Conservation (phyloP, 2,888 invertebrate genomes). For the Sclerodermus sp. region DNA sequence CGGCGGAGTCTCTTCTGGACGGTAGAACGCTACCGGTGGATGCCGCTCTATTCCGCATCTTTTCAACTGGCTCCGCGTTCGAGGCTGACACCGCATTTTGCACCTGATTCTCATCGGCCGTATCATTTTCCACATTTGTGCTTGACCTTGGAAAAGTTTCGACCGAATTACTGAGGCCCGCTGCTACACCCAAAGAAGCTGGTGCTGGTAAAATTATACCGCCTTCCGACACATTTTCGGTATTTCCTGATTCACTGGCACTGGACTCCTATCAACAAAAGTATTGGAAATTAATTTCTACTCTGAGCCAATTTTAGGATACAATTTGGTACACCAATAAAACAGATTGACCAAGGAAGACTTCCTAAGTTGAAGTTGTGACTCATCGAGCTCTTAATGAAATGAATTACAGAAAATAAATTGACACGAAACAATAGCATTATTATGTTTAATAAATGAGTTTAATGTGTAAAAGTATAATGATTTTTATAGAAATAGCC, state of each 20-base stretch:
- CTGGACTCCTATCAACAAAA: constrained; percentile 42
- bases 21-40: constrained; percentile 57
- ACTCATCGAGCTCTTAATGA: too few species aligned
- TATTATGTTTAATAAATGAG: too few species aligned
- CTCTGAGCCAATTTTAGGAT: too few species aligned
- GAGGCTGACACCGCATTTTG: constrained; percentile 16
- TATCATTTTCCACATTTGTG: constrained; percentile 30
- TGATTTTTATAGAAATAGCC: too few species aligned
- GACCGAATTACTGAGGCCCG: constrained; percentile 41
- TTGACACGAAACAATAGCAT: too few species aligned
- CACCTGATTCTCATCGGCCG: constrained; percentile 27
- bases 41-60: constrained; percentile 57
- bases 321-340: too few species aligned
- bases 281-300: too few species aligned
- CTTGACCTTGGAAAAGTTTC: constrained; percentile 43
- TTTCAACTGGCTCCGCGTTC: constrained; percentile 34
- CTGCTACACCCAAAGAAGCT: constrained; percentile 35
- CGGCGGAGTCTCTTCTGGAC: constrained; percentile 44
- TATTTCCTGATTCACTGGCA: constrained; percentile 46
- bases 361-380: too few species aligned
- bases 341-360: too few species aligned
- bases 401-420: too few species aligned
- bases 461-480: too few species aligned
- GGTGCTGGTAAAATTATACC: constrained; percentile 49
- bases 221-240: constrained; percentile 45